Base-by-base conservation (phyloP, 1,140 invertebrate genomes). In the Drosophila navojoa region DNA sequence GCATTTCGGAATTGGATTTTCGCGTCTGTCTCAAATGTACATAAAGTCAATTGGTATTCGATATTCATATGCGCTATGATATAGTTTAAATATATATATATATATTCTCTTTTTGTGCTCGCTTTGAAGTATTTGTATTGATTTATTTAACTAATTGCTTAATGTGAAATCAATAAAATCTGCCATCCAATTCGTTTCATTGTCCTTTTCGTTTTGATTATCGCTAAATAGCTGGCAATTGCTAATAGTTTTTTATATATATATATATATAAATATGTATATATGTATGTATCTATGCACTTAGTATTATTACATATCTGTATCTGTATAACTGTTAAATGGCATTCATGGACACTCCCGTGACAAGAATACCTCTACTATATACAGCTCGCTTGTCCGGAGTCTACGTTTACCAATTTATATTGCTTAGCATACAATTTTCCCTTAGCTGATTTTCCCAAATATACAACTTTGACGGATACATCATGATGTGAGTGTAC, bases 341-440 rank as follows among this genome's bases (percentile, higher is more conserved):
- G 79, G 79, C 81, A 62, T 86, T 76, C 69, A 50, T 69, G 70
- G 42, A 66, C 69, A 76, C 50, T 60, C 55, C 50, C 55, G 54
- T 61, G 42, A 60, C 68, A 66, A 57, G 62, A 61, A 67, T 59
- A 81, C 44, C 68, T 57, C 54, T 58, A 35, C 29, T 85, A 76
- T 86, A 9, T 86, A 87, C 84, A 86, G 32, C 32, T 64, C 50
- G 50, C 59, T 42, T 53, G 47, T 11, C 42, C 42, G 61, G 70
- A 70, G 29, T 61, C 77, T 76, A 86, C 79, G 61, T 70, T 78
- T 71, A 45, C 45, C 77, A 72, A 84, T 59, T 47, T 59, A 89
- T 89, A 89, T 89, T 89, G 84, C 84, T 90, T 90, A 85, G 78
- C 80, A 76, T 90, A 90, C 77, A 76, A 58, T 71, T 73, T 55